These are phyloP conservation scores for Peromyscus leucopus DNA, from an alignment of 2,113 vertebrate species.

Conservation along the genomic window DNA sequence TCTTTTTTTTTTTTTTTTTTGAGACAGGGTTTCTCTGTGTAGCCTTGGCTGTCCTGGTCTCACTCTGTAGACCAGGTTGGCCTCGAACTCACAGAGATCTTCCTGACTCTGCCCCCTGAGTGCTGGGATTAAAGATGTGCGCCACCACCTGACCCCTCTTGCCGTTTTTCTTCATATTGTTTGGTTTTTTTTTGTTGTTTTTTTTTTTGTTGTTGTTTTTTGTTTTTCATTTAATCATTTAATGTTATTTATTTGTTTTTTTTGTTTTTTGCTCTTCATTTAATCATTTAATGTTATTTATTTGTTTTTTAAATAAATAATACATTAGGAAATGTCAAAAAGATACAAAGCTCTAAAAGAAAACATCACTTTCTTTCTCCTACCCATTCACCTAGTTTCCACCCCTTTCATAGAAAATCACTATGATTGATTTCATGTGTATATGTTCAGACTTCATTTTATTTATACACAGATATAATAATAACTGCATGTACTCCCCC, in stretches of 20 bases:
- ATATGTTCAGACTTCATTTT: not conserved
- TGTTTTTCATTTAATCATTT: not conserved
- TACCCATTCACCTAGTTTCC: not conserved
- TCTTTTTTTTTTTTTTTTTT: too few relatives aligned
- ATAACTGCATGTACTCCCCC: not conserved
- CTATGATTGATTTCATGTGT: not conserved
- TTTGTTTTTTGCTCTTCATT: not conserved
- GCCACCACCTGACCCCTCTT: not conserved
- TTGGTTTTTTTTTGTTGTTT: too few relatives aligned
- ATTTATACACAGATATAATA: not conserved
- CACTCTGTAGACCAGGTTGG: too few relatives aligned
- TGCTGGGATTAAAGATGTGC: too few relatives aligned
- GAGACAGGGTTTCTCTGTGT: too few relatives aligned
- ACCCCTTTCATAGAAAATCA: not conserved
- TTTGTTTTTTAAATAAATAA: slow-evolving; percentile 45
- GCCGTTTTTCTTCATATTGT: not conserved
- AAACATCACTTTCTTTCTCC: not conserved
- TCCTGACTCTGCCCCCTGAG: too few relatives aligned
- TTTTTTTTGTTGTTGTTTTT: too few relatives aligned
- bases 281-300: not conserved
- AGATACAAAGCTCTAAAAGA: not conserved
- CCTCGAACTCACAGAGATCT: too few relatives aligned
- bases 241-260: slow-evolving; percentile 2
- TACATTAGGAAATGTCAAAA: slow-evolving; percentile 24
- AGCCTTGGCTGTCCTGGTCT: too few relatives aligned